phyloP scores from a whole-genome alignment of 2,888 invertebrate genomes.

The Cabera pusaria region DNA sequence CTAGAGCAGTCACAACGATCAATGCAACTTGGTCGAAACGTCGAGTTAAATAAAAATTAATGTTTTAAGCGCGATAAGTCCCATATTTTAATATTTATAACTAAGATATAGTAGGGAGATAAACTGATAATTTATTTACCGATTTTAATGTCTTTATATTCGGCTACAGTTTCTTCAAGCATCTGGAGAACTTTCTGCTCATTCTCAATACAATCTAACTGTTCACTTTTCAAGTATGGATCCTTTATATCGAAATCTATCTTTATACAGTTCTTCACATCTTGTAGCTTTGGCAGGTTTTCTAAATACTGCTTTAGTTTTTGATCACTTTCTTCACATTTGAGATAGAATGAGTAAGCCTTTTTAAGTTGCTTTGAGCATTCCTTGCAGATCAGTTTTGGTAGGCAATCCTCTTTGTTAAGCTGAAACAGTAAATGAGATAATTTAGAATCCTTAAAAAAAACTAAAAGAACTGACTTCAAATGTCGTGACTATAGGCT shows the following conservation, averaged over 20 bases:
- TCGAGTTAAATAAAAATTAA: no score
- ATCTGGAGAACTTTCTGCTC: conserved; percentile 21
- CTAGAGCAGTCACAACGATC: no score
- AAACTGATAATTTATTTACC: no score
- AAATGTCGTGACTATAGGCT: no score
- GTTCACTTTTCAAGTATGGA: conserved; percentile 29
- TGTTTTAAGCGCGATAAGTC: no score
- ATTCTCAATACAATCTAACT: conserved; percentile 6
- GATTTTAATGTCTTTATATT: conserved; percentile 44
- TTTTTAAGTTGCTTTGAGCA: conserved; percentile 64
- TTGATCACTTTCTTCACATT: conserved; percentile 63
- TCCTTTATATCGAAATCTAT: conserved; percentile 11
- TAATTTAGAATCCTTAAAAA: no score
- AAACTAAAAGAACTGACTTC: no score
- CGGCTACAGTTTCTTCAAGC: conserved; percentile 32
- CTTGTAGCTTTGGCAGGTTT: conserved; percentile 20
- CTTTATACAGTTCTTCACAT: neutral
- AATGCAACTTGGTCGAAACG: no score
- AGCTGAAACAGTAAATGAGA: conserved; percentile 10
- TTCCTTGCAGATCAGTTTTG: conserved; percentile 66
- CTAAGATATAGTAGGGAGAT: no score
- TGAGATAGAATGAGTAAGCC: conserved; percentile 59
- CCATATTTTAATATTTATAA: no score
- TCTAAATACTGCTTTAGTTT: conserved; percentile 46
- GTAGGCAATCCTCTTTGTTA: conserved; percentile 57